Percentiles rank a stretch among this genome's conserved stretches.
phyloP scores from a whole-genome alignment of 2,113 vertebrate species.

The Bubalus kerabau region DNA sequence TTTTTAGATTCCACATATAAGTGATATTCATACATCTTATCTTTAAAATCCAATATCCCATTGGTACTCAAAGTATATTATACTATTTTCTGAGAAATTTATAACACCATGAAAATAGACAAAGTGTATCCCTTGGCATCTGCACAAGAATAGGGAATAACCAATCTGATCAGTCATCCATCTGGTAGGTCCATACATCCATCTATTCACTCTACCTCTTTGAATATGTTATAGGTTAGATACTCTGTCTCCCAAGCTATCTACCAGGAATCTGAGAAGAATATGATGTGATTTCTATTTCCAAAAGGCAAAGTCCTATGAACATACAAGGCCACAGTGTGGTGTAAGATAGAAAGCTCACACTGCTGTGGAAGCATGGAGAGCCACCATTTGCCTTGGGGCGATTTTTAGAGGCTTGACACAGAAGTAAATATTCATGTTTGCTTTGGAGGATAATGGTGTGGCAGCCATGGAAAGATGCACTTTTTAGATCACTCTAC shows the following conservation, averaged over 20 bases:
- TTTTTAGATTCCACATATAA: neutral
- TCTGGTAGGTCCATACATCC: neutral
- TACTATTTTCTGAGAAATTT: neutral
- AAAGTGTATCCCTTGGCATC: neutral
- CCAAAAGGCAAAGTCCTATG: neutral
- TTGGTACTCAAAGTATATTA: neutral
- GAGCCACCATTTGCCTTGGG: neutral
- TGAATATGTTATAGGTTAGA: neutral
- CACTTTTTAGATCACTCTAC: neutral
- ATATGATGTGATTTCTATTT: neutral
- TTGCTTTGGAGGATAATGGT: neutral
- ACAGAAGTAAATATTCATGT: neutral
- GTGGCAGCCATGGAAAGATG: neutral
- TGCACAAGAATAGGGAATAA: neutral
- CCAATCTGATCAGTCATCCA: neutral
- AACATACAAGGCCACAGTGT: neutral
- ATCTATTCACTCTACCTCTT: neutral
- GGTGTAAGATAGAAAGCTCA: neutral
- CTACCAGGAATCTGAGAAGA: neutral
- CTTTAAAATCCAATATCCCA: neutral
- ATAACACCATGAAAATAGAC: neutral
- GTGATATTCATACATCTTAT: neutral
- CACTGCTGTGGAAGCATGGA: neutral
- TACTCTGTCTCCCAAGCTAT: neutral
- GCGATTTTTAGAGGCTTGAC: neutral